Evolutionary conservation across 2,113 vertebrate species (phyloP), one percentile per base, ranked within the genome.

Genomic region (Spermophilus dauricus): DNA sequence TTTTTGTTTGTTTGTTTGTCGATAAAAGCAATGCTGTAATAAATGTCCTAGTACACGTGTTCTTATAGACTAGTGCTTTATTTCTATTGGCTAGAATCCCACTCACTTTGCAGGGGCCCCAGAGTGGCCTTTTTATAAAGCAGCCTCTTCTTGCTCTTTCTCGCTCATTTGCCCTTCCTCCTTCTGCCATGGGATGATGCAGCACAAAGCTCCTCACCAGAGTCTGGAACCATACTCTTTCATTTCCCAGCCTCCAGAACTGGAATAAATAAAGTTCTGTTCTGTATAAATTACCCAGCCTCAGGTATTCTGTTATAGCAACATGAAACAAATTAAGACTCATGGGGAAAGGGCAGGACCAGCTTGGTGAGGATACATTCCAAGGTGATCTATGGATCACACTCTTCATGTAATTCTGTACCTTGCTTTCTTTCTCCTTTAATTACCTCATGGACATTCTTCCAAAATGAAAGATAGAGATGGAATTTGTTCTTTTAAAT

Each of bases 21-120:
- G 76, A 93, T 93, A 89, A 95, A 96, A 95, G 76, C n/a, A 87
- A 80, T 83, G 69, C 42, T n/a, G 14, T 80, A 86, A 87, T 96
- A 96, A 97, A 96, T 92, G 94, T 20, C 39, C 58, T 65, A 77
- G 37, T 30, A n/a, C 5, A 45, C 26, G 28, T 56, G 32, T 73
- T 93, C 61, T 82, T 94, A 69, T 24, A 75, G n/a, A 42, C 9
- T 11, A 22, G 17, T 42, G 39, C 76, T 92, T 94, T 90, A 77
- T 81, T 95, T 94, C 86, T 81, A 10, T 84, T 51, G 88, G 65
- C 72, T 86, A 78, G 45, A 90, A 72, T 69, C 30, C 42, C 17
- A 72, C 53, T 91, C 39, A 70, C n/a, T n/a, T n/a, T n/a, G n/a
- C n/a, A n/a, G n/a, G n/a, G n/a, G n/a, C n/a, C n/a, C 67, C 53